Conservation (phyloP, 2,113 vertebrate genomes). For the Pontoporia blainvillei region DNA sequence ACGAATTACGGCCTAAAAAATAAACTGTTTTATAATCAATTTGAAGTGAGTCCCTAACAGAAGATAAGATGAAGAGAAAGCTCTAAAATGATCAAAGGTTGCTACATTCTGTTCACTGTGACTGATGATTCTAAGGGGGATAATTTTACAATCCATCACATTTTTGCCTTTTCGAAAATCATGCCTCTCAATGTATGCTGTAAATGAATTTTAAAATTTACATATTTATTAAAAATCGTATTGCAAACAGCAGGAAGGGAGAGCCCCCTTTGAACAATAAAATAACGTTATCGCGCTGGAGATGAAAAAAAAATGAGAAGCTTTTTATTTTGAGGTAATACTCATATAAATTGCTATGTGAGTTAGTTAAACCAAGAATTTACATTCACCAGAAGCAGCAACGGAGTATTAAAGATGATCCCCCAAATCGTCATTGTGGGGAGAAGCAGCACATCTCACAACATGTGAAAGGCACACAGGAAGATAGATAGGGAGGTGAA, state of each 20-base stretch:
- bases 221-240: constrained; percentile 88
- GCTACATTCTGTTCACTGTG: constrained; percentile 81
- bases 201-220: constrained; percentile 87
- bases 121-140: constrained; percentile 82
- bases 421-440: background rate
- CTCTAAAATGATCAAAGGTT: constrained; percentile 80
- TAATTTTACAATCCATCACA: constrained; percentile 85
- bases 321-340: constrained; percentile 79
- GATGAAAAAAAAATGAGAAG: constrained; percentile 73
- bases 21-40: constrained; percentile 82
- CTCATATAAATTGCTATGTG: constrained; percentile 77
- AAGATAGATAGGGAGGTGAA: background rate
- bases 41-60: constrained; percentile 81
- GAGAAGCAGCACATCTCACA: background rate
- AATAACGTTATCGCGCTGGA: constrained; percentile 81
- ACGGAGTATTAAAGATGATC: constrained; percentile 39
- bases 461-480: background rate
- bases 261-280: constrained; percentile 83
- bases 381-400: constrained; percentile 59
- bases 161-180: constrained; percentile 83
- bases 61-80: constrained; percentile 84
- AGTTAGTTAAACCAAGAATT: constrained; percentile 79
- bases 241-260: constrained; percentile 84
- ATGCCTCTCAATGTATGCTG: constrained; percentile 79
- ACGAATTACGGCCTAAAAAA: constrained; percentile 81